Percentiles rank a stretch among this genome's conserved stretches.
These are phyloP conservation scores for Clarias platycephalus DNA, from an alignment of 2,797 vertebrate species.

Conservation along the genomic window DNA sequence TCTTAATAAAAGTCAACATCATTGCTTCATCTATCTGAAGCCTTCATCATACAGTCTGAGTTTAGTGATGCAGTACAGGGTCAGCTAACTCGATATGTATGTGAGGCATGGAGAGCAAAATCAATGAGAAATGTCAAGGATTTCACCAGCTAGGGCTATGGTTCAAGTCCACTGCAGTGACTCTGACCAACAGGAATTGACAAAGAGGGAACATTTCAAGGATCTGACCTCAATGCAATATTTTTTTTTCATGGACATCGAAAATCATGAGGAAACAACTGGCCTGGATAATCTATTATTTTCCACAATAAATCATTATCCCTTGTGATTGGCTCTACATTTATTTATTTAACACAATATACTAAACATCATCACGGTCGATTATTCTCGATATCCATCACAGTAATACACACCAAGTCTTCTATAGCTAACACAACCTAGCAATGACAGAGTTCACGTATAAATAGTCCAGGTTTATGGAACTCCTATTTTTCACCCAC, in stretches of 20 bases:
- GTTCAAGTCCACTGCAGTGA: neutral
- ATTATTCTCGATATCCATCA: neutral
- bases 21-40: neutral
- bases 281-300: neutral
- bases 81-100: constrained; percentile 12
- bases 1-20: neutral
- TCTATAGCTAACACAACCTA: neutral
- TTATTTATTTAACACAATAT: neutral
- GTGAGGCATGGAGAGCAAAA: constrained; percentile 19
- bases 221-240: neutral
- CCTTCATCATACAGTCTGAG: neutral
- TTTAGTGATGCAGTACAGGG: neutral
- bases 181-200: neutral
- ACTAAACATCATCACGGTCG: neutral
- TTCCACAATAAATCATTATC: neutral
- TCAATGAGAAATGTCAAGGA: constrained; percentile 32
- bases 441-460: neutral
- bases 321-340: neutral
- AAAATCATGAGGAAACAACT: neutral
- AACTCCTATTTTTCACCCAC: neutral
- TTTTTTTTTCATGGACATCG: neutral
- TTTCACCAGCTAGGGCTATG: neutral
- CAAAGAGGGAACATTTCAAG: constrained; percentile 1
- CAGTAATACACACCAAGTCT: neutral
- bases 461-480: neutral